Evolutionary conservation across 2,113 vertebrate species (phyloP), one percentile per base, ranked within the genome.

Genomic region (Hassar affinis): DNA sequence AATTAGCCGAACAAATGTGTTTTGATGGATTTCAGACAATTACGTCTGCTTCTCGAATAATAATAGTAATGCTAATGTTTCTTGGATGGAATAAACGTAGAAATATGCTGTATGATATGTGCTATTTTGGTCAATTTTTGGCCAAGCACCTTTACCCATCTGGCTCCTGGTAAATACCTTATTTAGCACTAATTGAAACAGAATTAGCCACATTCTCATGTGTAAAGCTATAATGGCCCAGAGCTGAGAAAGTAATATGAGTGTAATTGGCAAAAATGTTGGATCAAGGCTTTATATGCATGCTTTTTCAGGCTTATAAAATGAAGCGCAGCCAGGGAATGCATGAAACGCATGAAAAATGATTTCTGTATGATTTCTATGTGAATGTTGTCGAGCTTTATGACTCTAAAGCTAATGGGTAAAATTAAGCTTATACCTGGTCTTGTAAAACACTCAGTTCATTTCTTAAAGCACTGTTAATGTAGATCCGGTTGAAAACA

Each of bases 131-230:
- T 57, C 71, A 66, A 10, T 45, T 54, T 77, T 79, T 59, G 62
- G 42, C 49, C 38, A 8, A 80, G 38, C 27, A 71, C 72, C 27
- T 49, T 72, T 71, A 62, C 54, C 54, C 71, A 84, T 62, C 82
- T 81, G 72, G 72, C 47, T 56, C 42, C 64, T 51, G 49, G 79
- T 84, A 81, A 84, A 72, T 78, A 80, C 54, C 35, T 47, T 74
- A 82, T 84, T 84, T 78, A n/a, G 1, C 77, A 51, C 22, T 80
- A 45, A 78, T 42, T 84, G 47, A 86, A 61, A 72, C 69, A 52
- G 47, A 78, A 52, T 81, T 84, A 71, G 35, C 8, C 15, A 22
- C 85, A 22, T 52, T 12, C 54, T 2, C 38, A 72, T 71, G 57
- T 74, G 38, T 72, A 61, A 80, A 83, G 25, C 61, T 27, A 52